A percentile compares a stretch with the other conserved stretches of the same genome.
These are phyloP conservation scores for Cordylochernes scorpioides DNA, from an alignment of 2,888 invertebrate species.

Conservation along the genomic window DNA sequence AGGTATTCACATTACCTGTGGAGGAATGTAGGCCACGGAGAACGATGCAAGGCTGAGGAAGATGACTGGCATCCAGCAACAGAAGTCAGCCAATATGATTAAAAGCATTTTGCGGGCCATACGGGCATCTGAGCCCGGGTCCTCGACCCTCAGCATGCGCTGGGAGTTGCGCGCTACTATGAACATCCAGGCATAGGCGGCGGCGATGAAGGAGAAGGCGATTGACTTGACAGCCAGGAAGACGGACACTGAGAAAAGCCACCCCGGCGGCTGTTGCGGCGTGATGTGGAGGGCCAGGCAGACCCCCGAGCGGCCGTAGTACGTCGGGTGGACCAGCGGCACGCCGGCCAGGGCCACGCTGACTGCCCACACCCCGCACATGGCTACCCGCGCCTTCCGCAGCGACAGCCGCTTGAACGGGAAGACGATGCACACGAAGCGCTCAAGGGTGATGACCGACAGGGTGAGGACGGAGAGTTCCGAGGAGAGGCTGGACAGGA, in stretches of 20 bases:
- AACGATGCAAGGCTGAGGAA: no score
- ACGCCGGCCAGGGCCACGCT: slow-evolving; percentile 16
- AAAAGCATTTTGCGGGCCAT: slow-evolving; percentile 19
- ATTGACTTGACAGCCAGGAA: slow-evolving; percentile 19
- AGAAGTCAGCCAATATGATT: slow-evolving; percentile 18
- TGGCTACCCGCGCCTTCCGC: slow-evolving; percentile 14
- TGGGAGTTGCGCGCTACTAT: slow-evolving; percentile 14
- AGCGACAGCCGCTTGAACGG: slow-evolving; percentile 18
- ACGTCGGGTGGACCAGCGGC: slow-evolving; percentile 17
- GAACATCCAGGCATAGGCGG: slow-evolving; percentile 19
- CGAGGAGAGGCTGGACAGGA: slow-evolving; percentile 19
- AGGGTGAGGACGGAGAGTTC: slow-evolving; percentile 24
- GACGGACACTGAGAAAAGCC: slow-evolving; percentile 20
- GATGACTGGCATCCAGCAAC: slow-evolving; percentile 19
- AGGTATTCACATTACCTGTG: no score
- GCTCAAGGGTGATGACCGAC: slow-evolving; percentile 23
- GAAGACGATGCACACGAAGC: slow-evolving; percentile 22
- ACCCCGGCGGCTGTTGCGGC: slow-evolving; percentile 18
- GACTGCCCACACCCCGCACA: slow-evolving; percentile 16
- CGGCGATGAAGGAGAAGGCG: slow-evolving; percentile 18
- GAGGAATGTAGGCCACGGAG: no score
- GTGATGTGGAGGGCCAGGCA: slow-evolving; percentile 21
- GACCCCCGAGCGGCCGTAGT: slow-evolving; percentile 19
- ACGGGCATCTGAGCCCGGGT: slow-evolving; percentile 15
- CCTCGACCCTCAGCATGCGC: slow-evolving; percentile 12